Evolutionary conservation across 1,140 invertebrate genomes (phyloP), one percentile per base, ranked within the genome.

Genomic region (Chironomus tepperi): DNA sequence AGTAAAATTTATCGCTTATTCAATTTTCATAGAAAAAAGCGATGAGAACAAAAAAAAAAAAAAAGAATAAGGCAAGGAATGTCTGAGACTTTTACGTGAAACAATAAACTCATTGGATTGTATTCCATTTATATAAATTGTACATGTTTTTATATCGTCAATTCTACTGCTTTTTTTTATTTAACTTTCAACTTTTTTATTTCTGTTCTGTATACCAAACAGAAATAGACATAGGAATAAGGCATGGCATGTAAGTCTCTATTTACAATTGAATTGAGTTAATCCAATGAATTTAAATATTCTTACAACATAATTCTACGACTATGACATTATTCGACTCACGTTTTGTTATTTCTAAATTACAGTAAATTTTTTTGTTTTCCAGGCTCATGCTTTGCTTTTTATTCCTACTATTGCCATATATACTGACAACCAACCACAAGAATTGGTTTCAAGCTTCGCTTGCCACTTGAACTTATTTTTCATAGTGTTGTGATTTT

Each of bases 211-310:
- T 57, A n/a, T 12, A 57, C 3, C 12, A 57, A 57, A 5, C 12
- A 57, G 15, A 15, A 57, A 47, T 47, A 57, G 47, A 57, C 12
- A 57, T 12, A 57, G n/a, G 15, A 57, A n/a, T 57, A n/a, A 57
- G 47, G 47, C n/a, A 57, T 2, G 47, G n/a, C 47, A 57, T 57
- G 47, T 57, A 57, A 57, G 47, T 57, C 47, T 57, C 47, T 57
- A 57, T 57, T 57, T 57, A 57, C 47, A 57, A 57, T 57, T 57
- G 47, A 57, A 57, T 57, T 57, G 47, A 57, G 47, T 57, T 57
- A 57, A 57, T 57, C 47, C 47, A 57, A 57, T 57, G 47, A 57
- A 57, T 57, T 57, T 57, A 57, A 57, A 57, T 57, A 57, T 57
- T 57, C 47, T 57, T 57, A 57, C 47, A 57, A 57, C 47, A 57